Base-by-base conservation (phyloP, 2,888 invertebrate genomes). In the Polymixis lichenea region DNA sequence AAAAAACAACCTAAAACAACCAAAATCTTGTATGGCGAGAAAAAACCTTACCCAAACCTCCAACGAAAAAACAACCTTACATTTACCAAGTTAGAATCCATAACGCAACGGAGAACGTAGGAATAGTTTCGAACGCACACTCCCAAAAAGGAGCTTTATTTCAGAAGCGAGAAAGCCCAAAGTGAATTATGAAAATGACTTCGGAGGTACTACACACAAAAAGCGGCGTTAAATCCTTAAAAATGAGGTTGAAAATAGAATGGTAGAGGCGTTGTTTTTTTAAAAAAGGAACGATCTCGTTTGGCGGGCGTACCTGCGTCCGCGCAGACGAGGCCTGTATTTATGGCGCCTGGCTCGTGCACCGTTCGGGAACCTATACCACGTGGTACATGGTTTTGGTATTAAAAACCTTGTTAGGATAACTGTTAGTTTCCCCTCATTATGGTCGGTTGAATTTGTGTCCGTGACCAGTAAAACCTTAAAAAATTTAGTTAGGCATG, bases 251-350 rank as follows among this genome's bases (percentile, higher is more conserved):
- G 62, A 84, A 89, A 88, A 89, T 89, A 90, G 68, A 84, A 80
- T 77, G 76, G 80, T n/a, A 67, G 56, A 49, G 49, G 75, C 25
- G 70, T 79, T 84, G 85, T 91, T 94, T 94, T 92, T 94, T 93
- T 91, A 88, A 92, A 94, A 95, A 95, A 95, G 95, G 93, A 94
- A 89, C 93, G 92, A 95, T 96, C 96, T 96, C 92, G 96, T 96
- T 96, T 96, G 96, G 95, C 95, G 94, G 95, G 95, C 95, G 95
- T 95, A 96, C 96, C 95, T 96, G 96, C 95, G 95, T 94, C 88
- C 89, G 94, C 94, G 95, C 95, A 93, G 95, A 95, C 94, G 94
- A 94, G 94, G 91, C 91, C 94, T 95, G 95, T 96, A 96, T 96
- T 96, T 96, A 96, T 95, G 96, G 96, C 96, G 96, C 96, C 96